These are phyloP conservation scores for Dermatemys mawii DNA, from an alignment of 2,113 vertebrate genomes.

Conservation along the genomic window DNA sequence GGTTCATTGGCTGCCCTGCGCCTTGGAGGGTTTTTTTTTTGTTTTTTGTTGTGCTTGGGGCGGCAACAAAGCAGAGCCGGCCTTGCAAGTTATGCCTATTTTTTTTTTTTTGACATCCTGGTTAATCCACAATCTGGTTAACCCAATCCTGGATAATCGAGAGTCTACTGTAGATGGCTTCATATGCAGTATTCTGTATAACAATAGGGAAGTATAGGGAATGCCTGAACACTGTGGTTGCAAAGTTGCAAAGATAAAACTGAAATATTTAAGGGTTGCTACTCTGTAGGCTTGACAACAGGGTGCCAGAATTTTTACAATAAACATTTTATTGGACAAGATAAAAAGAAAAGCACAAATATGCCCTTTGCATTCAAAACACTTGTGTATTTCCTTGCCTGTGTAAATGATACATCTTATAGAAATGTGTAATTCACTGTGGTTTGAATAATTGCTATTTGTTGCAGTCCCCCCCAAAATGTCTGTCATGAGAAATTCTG, in stretches of 20 bases:
- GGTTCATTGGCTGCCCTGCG: no score
- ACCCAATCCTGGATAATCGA: no score
- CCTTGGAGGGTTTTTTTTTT: no score
- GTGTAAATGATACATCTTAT: neutral
- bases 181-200: no score
- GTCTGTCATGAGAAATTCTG: neutral
- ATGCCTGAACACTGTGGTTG: no score
- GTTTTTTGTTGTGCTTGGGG: no score
- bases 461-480: neutral
- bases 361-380: neutral
- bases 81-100: no score
- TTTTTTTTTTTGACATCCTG: no score
- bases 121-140: no score
- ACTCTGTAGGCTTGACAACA: neutral
- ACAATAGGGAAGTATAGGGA: no score
- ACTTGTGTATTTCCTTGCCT: neutral
- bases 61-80: no score
- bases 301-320: neutral
- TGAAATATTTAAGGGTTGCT: neutral
- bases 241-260: neutral
- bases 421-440: neutral
- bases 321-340: neutral
- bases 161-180: no score
- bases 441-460: neutral
- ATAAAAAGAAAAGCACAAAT: neutral